Evolutionary conservation across 2,113 vertebrate species (phyloP), one percentile per base, ranked within the genome.

Genomic region (Nymphicus hollandicus): DNA sequence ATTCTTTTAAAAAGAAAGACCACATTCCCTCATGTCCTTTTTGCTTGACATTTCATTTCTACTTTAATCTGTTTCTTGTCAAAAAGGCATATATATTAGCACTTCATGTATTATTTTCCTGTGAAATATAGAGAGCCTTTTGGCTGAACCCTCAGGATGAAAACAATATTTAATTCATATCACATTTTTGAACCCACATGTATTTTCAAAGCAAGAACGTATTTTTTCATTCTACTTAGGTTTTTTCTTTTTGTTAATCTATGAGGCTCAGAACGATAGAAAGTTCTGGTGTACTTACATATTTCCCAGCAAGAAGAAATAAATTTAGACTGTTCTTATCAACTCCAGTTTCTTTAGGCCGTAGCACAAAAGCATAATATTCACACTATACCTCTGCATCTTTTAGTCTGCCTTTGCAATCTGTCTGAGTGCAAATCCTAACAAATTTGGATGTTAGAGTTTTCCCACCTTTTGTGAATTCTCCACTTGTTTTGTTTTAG

Each of bases 121-220:
- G 52, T 87, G 83, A 96, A 95, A 96, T 94, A 72, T 29, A 84
- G 71, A 81, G 39, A 92, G 58, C 44, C 61, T 91, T 92, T 96
- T 96, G 93, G 92, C 91, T 94, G 91, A 96, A 95, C 93, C 35
- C n/a, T 79, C 39, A 70, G 41, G 61, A 81, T 87, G 28, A 83
- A 93, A 96, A 95, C 25, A 79, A 76, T 94, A 78, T 86, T 92
- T 95, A 93, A 94, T 95, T 97, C 78, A 92, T 91, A 92, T 83
- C 33, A 53, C 41, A 76, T 84, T 94, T 93, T 37, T 79, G 28
- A 91, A 89, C 29, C 23, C 35, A 76, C 23, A 70, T 20, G 28
- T 58, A 76, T 95, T 95, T 96, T 93, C 23, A 43, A 88, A 95
- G 66, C 81, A 79, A 74, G 43, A 94, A 52, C 44, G 52, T 25